A percentile compares a stretch with the other conserved stretches of the same genome.
Evolutionary conservation across 2,113 vertebrate species (phyloP).

Genomic region (Sorex araneus): DNA sequence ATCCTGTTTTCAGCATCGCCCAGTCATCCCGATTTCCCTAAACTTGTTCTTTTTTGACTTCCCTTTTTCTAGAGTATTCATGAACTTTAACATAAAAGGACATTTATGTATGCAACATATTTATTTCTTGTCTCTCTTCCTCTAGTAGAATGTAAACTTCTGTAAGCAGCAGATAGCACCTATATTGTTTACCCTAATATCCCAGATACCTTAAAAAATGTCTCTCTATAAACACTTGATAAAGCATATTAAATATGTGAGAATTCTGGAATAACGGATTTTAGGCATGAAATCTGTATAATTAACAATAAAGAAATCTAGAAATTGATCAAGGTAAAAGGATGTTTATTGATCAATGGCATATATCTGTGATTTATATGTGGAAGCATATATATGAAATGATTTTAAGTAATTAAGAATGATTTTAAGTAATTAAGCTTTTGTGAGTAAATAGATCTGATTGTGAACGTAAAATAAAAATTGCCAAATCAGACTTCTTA

Average conservation of each 20-base stretch:
- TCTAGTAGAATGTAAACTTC: not conserved
- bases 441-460: conserved; percentile 64
- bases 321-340: not conserved
- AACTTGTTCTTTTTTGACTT: conserved; percentile 4
- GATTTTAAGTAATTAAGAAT: conserved; percentile 39
- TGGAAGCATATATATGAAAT: not conserved
- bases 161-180: not conserved
- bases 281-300: too few relatives aligned
- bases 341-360: conserved; percentile 20
- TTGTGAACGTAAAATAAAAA: conserved; percentile 59
- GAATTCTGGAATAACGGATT: too few relatives aligned
- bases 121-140: conserved; percentile 46
- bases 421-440: conserved; percentile 7
- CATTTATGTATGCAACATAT: conserved; percentile 24
- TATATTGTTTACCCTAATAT: conserved; percentile 24
- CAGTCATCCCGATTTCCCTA: not conserved
- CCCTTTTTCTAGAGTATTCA: conserved; percentile 19
- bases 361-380: not conserved
- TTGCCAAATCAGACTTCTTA: conserved; percentile 59
- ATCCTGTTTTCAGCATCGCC: not conserved
- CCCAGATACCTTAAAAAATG: not conserved
- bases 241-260: conserved; percentile 34
- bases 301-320: too few relatives aligned
- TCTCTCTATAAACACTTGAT: not conserved
- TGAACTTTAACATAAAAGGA: conserved; percentile 32